Evolutionary conservation across 2,113 vertebrate genomes (phyloP), one percentile per base, ranked within the genome.

Genomic region (Saccopteryx leptura): DNA sequence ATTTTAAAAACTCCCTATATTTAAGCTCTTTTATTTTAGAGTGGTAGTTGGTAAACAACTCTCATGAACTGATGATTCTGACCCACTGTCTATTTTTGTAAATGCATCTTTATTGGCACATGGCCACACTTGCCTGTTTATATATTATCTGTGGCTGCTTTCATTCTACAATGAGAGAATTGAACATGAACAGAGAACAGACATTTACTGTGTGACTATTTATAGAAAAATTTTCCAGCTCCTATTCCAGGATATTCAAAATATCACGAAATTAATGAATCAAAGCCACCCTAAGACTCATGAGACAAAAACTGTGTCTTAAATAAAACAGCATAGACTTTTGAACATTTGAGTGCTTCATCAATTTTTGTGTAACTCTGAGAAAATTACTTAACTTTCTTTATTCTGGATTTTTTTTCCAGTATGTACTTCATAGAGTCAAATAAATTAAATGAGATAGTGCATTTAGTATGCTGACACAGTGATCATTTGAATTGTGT

Each of bases 21-120:
- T 92, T 72, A 87, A 94, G 4, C 18, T 83, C 7, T 86, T 87
- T 88, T 63, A 17, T 69, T 92, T 33, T 76, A 84, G 15, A 91
- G 13, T 0, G 61, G 1, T 23, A 75, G 28, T 58, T 65, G 21
- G 10, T 54, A 66, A 93, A 71, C 26, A 24, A 58, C 23, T n/a
- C 9, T 8, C 17, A 23, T 39, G 11, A 50, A 33, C 14, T 65
- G 75, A 79, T 65, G 75, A 79, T 33, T 75, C 58, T 72, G 63
- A 1, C 7, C 39, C 7, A 58, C 15, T 33, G 9, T 2, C 8
- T 92, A 23, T 87, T 91, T 48, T 87, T 58, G 3, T 90, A 91
- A 87, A 50, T 46, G 21, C 84, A 90, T 4, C 48, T 90, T 92
- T 92, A n/a, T 91, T 91, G 24, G 21, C 68, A 46, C n/a, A 33